Evolutionary conservation across 2,888 invertebrate genomes (phyloP).

Genomic region (Sussaba pulchella): DNA sequence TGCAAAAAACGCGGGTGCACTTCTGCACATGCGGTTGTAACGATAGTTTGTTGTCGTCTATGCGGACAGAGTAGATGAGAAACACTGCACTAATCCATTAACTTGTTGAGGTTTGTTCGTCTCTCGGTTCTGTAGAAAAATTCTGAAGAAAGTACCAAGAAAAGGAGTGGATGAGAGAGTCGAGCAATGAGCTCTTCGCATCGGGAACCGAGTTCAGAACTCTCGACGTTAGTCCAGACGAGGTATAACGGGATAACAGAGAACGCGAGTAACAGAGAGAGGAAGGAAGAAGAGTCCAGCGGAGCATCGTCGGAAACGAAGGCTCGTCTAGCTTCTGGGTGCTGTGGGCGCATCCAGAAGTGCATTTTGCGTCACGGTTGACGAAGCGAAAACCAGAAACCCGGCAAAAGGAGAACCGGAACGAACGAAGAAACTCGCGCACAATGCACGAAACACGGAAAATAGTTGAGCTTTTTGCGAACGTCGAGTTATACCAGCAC

Average conservation of each 20-base stretch:
- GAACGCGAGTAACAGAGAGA: conserved; percentile 2
- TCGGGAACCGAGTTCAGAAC: conserved; percentile 20
- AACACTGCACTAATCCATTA: conserved; percentile 45
- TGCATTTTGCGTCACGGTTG: conserved; percentile 72
- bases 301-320: conserved; percentile 7
- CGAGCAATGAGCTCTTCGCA: not conserved
- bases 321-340: conserved; percentile 51
- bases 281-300: conserved; percentile 18
- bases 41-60: not conserved
- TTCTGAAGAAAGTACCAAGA: conserved; percentile 13
- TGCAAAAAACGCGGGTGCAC: not conserved
- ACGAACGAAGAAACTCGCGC: conserved; percentile 16
- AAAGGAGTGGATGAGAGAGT: conserved; percentile 23
- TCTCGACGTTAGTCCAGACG: conserved; percentile 16
- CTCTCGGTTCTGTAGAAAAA: conserved; percentile 9
- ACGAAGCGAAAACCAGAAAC: conserved; percentile 69
- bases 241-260: conserved; percentile 25
- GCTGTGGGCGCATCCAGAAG: conserved; percentile 41
- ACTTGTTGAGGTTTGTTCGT: conserved; percentile 31
- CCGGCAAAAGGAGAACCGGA: conserved; percentile 34
- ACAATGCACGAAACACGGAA: conserved; percentile 50
- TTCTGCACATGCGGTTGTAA: not conserved
- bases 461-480: conserved; percentile 35
- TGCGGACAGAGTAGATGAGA: conserved; percentile 35
- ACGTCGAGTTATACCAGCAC: conserved; percentile 10